Conservation (phyloP, 2,797 vertebrate genomes). For the Kryptopterus vitreolus region DNA sequence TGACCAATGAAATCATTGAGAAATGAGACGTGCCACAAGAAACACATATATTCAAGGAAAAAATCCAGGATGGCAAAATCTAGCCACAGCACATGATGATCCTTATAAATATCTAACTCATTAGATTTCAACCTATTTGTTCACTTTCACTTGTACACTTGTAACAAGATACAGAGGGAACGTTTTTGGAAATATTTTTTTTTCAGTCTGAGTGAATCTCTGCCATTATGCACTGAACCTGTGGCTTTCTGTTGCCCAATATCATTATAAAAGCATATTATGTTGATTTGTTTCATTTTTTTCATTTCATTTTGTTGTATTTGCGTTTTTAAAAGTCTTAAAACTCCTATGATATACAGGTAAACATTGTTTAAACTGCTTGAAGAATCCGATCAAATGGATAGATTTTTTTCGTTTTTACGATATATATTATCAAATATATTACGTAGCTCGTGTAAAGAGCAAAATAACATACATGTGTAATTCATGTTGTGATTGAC, state of each 20-base stretch:
- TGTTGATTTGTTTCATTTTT: background rate
- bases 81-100: background rate
- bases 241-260: background rate
- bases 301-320: too few species aligned
- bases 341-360: background rate
- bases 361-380: background rate
- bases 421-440: constrained; percentile 2
- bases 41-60: too few species aligned
- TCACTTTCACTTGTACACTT: background rate
- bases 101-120: background rate
- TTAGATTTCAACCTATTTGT: background rate
- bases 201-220: background rate
- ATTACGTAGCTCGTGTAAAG: background rate
- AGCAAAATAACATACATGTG: background rate
- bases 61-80: background rate
- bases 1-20: background rate
- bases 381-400: background rate
- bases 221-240: background rate
- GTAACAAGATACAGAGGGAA: background rate
- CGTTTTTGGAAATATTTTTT: background rate
- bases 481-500: constrained; percentile 32
- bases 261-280: background rate
- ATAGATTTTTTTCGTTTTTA: constrained; percentile 1
- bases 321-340: too few species aligned
- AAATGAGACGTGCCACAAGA: background rate